These are phyloP conservation scores for Arrhamphus sclerolepis DNA, from an alignment of 2,797 vertebrate genomes.

Conservation along the genomic window DNA sequence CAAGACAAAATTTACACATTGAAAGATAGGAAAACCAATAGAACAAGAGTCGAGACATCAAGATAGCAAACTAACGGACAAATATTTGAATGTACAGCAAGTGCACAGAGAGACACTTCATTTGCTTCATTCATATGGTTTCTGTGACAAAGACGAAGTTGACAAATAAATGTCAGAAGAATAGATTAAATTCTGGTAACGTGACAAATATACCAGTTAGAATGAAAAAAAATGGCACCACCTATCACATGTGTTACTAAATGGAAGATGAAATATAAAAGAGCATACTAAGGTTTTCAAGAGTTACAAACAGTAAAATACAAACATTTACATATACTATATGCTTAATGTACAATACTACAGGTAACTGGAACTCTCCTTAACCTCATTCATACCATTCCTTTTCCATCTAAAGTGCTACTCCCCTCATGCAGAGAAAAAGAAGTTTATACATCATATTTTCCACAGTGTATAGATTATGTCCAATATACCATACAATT, in stretches of 20 bases:
- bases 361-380: background rate
- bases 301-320: constrained; percentile 16
- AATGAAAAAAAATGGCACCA: constrained; percentile 40
- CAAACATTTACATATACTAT: constrained; percentile 5
- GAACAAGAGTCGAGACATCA: background rate
- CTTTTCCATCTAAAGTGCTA: constrained; percentile 29
- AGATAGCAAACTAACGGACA: constrained; percentile 21
- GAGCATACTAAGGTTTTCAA: constrained; percentile 28
- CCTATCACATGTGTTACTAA: constrained; percentile 28
- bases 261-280: constrained; percentile 28
- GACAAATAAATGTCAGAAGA: constrained; percentile 40
- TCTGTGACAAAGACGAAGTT: constrained; percentile 16
- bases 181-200: constrained; percentile 40
- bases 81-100: constrained; percentile 31
- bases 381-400: background rate
- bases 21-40: constrained; percentile 45
- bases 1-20: constrained; percentile 53
- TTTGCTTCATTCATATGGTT: constrained; percentile 17
- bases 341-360: constrained; percentile 41
- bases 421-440: constrained; percentile 36
- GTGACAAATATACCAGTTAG: constrained; percentile 14
- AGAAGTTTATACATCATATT: constrained; percentile 44
- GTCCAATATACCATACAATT: constrained; percentile 18
- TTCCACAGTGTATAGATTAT: constrained; percentile 22
- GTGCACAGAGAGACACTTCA: constrained; percentile 24